These are phyloP conservation scores for Gallinago undulata DNA, from an alignment of 2,113 vertebrate genomes.

Conservation along the genomic window DNA sequence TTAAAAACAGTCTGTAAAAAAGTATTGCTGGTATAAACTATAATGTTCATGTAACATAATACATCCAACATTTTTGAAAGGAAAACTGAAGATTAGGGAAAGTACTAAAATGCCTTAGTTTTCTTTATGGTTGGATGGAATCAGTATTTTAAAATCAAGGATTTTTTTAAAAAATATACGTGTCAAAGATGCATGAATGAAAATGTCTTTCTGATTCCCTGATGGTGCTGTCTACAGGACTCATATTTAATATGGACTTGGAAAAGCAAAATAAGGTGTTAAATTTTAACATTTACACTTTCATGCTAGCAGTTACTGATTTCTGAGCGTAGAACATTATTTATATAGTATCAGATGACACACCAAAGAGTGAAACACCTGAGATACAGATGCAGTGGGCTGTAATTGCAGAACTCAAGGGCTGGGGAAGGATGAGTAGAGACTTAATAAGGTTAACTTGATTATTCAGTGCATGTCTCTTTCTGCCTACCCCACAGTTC, in stretches of 20 bases:
- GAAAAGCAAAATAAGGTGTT: background rate
- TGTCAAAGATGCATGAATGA: background rate
- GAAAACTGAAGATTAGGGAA: background rate
- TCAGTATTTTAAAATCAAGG: background rate
- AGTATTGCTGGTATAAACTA: background rate
- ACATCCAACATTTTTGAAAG: background rate
- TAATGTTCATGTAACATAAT: background rate
- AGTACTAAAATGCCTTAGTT: background rate
- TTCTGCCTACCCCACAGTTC: background rate
- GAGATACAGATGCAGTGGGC: background rate
- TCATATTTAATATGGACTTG: background rate
- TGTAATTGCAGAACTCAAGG: background rate
- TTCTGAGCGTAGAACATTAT: background rate
- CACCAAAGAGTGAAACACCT: background rate
- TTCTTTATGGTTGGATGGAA: background rate
- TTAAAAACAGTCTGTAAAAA: background rate
- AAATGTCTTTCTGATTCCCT: background rate
- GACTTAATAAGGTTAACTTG: background rate
- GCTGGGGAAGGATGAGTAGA: background rate
- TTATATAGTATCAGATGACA: background rate
- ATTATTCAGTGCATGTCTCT: background rate
- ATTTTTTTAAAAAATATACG: background rate
- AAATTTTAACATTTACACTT: background rate
- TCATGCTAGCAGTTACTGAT: background rate
- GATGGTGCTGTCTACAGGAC: background rate